These are phyloP conservation scores for Pelagia noctiluca DNA, from an alignment of 30 jellyfish, hydroid and myxozoan genomes.

Conservation along the genomic window DNA sequence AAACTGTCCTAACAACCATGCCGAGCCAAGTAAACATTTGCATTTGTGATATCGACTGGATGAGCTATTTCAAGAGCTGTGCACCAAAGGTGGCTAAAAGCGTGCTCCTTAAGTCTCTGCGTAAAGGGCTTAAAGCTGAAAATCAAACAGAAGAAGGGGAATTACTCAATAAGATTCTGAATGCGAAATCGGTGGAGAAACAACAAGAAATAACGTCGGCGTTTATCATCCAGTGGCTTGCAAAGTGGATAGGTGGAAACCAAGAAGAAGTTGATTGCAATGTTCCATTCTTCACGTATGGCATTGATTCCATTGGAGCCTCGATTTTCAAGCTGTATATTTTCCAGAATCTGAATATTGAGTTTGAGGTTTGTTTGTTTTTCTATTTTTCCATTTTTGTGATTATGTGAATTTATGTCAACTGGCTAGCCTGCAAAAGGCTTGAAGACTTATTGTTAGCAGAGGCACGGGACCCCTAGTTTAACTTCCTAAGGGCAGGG, in stretches of 20 bases:
- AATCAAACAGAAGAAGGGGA: not conserved
- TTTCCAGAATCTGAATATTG: constrained; percentile 12
- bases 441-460: not conserved
- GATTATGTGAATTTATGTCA: too few relatives aligned
- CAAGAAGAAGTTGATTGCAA: constrained; percentile 66
- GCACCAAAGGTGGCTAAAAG: not conserved
- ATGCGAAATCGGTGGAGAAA: constrained; percentile 40
- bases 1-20: constrained; percentile 17
- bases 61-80: constrained; percentile 8
- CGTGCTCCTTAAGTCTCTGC: not conserved
- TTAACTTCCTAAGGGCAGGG: not conserved
- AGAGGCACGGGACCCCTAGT: not conserved
- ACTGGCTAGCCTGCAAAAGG: not conserved
- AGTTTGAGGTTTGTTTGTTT: constrained; percentile 42
- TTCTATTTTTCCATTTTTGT: not conserved
- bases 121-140: not conserved
- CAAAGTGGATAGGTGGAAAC: constrained; percentile 50
- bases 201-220: constrained; percentile 21
- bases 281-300: constrained; percentile 63
- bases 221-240: constrained; percentile 30
- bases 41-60: constrained; percentile 67
- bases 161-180: constrained; percentile 4
- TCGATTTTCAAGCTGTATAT: constrained; percentile 34
- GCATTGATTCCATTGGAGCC: constrained; percentile 76
- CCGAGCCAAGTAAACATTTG: constrained; percentile 29